Percentiles rank a stretch among this genome's conserved stretches.
Conservation (phyloP, 2,888 invertebrate genomes). For the Stenotaenia linearis region DNA sequence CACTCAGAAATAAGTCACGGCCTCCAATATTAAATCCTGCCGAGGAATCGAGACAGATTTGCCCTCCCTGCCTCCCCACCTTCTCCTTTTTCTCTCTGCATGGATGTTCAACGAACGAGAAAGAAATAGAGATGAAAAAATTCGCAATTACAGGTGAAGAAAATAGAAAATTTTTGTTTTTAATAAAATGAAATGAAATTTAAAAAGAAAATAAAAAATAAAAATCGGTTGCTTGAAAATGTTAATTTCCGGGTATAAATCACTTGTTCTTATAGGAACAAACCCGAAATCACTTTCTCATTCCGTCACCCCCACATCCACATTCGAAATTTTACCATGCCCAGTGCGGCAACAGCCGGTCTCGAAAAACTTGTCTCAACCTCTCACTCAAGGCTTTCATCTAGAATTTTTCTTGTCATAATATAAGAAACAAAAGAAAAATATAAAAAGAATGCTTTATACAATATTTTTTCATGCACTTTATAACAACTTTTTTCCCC, state of each 20-base stretch:
- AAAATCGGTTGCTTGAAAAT: background rate
- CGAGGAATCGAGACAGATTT: slow-evolving; percentile 9
- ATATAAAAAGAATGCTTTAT: background rate
- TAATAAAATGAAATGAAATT: too few relatives aligned
- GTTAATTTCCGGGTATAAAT: background rate
- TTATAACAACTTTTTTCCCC: background rate
- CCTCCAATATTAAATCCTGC: slow-evolving; percentile 9
- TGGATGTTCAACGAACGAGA: background rate
- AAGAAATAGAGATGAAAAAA: slow-evolving; percentile 4
- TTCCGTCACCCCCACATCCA: background rate
- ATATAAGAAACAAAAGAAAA: background rate
- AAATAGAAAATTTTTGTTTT: background rate
- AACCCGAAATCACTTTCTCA: background rate
- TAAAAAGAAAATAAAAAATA: background rate
- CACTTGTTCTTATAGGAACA: background rate
- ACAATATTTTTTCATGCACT: background rate
- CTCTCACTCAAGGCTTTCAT: background rate
- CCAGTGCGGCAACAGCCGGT: slow-evolving; percentile 4
- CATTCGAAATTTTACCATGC: background rate
- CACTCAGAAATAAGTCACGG: slow-evolving; percentile 9
- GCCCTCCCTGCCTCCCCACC: background rate
- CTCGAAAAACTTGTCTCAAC: background rate
- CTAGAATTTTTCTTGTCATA: background rate
- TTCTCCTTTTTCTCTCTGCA: background rate
- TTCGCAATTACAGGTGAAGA: background rate